Base-by-base conservation (phyloP, 2,888 invertebrate species). In the Stomorhina lunata region DNA sequence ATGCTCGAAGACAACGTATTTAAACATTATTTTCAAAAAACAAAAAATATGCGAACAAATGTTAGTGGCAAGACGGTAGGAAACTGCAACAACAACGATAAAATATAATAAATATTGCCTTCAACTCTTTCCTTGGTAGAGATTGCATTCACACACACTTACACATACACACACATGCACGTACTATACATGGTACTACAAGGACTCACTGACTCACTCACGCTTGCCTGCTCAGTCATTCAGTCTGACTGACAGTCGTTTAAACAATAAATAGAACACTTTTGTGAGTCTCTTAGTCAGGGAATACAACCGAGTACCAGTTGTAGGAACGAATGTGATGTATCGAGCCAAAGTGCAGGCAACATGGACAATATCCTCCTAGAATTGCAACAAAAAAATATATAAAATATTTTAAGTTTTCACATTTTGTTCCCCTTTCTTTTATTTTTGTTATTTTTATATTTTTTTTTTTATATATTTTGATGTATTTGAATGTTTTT, bases 81-180 rank as follows among this genome's bases (percentile, higher is more conserved):
- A 75, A 55, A 9, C 65, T 57, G 15, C 34, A 57, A 53, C 34
- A 43, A 68, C 29, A 34, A 55, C 40, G 57, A 65, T 65, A 79
- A 78, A 78, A 71, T 10, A 72, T 72, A 65, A 78, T 78, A 78
- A 72, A 79, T 71, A 79, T 79, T 59, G 65, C 78, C 78, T 71
- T 69, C 71, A 79, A 71, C 37, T 79, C 65, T 65, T 71, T 71
- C 37, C 78, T 63, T 34, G 34, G 45, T n/a, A n/a, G n/a, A n/a
- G 25, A 75, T 43, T 50, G 63, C 45, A 48, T 63, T 61, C 20
- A 22, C n/a, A 27, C 61, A 50, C 10, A 50, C 22, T 5, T 17
- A 40, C 37, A 32, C 50, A 45, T 17, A 43, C 65, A 55, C 27
- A 9, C 15, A 29, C 43, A 25, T 20, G 12, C 17, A 48, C 7